Conservation (phyloP, 2,888 invertebrate species). For the Thymelicus acteon region DNA sequence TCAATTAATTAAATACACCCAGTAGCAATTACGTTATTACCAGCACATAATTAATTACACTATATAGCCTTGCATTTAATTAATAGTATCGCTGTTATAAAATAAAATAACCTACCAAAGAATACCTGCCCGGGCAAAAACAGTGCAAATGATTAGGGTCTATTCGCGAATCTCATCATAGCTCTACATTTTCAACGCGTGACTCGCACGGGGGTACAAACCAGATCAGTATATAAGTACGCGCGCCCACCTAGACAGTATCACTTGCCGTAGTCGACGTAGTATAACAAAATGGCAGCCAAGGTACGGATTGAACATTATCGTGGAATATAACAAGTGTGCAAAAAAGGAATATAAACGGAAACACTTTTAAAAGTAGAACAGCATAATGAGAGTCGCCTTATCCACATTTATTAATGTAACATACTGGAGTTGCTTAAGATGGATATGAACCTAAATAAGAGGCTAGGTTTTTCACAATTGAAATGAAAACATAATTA, state of each 20-base stretch:
- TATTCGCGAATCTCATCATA: constrained; percentile 12
- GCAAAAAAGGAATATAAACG: constrained; percentile 14
- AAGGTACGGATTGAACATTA: constrained; percentile 65
- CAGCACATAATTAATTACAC: too few species aligned
- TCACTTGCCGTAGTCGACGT: constrained; percentile 76
- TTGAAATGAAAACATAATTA: not conserved
- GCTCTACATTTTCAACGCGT: constrained; percentile 19
- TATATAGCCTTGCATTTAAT: too few species aligned
- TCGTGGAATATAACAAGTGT: constrained; percentile 37
- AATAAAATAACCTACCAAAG: too few species aligned
- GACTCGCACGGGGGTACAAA: constrained; percentile 64
- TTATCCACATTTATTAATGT: constrained; percentile 4
- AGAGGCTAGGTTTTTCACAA: not conserved
- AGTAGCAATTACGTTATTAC: too few species aligned
- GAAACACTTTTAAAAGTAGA: constrained; percentile 16
- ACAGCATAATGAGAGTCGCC: constrained; percentile 24
- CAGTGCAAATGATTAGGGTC: constrained; percentile 12
- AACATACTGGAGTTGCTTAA: constrained; percentile 12
- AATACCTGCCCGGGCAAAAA: not conserved
- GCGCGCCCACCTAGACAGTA: constrained; percentile 62
- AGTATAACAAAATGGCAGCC: constrained; percentile 79
- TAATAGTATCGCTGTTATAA: too few species aligned
- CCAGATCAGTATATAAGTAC: constrained; percentile 72
- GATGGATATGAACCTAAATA: not conserved
- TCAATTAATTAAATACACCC: too few species aligned